phyloP scores from a whole-genome alignment of 2,888 invertebrate species.

The Caenorhabditis sinica region DNA sequence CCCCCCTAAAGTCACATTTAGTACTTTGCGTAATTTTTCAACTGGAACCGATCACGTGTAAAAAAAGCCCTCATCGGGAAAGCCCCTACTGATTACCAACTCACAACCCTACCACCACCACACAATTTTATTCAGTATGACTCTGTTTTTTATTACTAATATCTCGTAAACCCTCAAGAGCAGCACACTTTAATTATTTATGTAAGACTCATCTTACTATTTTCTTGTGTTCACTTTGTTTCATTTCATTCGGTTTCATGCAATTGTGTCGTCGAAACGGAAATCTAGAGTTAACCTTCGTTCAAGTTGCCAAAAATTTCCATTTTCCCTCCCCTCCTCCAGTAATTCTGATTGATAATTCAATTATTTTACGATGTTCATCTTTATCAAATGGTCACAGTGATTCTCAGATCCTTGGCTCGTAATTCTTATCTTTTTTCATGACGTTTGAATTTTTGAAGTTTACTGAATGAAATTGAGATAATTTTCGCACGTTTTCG shows the following conservation, averaged over 20 bases:
- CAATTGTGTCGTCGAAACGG: conserved; percentile 64
- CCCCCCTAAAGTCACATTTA: conserved; percentile 34
- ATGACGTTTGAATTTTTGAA: conserved; percentile 25
- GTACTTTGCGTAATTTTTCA: conserved; percentile 45
- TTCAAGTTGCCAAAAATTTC: conserved; percentile 46
- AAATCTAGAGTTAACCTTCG: conserved; percentile 28
- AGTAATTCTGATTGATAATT: conserved; percentile 3
- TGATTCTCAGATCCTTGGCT: conserved; percentile 2
- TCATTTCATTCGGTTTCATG: conserved; percentile 60
- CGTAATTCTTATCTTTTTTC: conserved; percentile 5
- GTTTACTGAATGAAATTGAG: conserved; percentile 47
- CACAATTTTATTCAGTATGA: neutral
- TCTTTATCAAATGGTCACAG: neutral
- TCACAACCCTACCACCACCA: neutral
- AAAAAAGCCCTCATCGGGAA: conserved; percentile 30
- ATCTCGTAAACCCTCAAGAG: neutral
- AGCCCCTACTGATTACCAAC: neutral
- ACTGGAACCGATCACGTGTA: conserved; percentile 49
- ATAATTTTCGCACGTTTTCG: too few relatives aligned
- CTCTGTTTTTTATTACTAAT: neutral
- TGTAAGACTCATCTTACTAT: conserved; percentile 8
- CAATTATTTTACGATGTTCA: neutral
- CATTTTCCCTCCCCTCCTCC: conserved; percentile 4
- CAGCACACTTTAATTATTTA: conserved; percentile 51
- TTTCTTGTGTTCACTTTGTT: conserved; percentile 43